Conservation (phyloP, 2,797 vertebrate genomes). For the Halcyon smyrnensis region DNA sequence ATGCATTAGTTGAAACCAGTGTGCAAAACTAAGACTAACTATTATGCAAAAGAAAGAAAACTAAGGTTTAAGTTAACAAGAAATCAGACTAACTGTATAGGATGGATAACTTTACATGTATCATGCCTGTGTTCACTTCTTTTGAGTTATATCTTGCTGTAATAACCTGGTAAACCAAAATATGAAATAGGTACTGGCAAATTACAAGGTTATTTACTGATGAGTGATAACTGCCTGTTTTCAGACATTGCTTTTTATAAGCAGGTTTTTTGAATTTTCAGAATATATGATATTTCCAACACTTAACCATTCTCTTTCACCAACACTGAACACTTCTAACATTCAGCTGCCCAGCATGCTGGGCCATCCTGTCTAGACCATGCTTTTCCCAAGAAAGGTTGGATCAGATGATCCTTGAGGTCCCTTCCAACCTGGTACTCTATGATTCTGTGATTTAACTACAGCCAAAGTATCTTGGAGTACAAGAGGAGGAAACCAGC, state of each 20-base stretch:
- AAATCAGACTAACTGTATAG: background rate
- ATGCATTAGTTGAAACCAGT: background rate
- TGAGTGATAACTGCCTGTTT: background rate
- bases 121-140: background rate
- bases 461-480: background rate
- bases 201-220: background rate
- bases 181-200: background rate
- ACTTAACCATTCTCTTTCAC: background rate
- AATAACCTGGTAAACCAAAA: background rate
- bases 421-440: background rate
- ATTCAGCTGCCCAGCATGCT: background rate
- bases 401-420: background rate
- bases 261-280: background rate
- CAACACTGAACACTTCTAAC: background rate
- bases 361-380: background rate
- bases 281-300: background rate
- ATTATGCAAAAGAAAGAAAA: background rate
- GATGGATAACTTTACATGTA: background rate
- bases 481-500: background rate
- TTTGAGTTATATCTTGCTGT: background rate
- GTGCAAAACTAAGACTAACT: background rate
- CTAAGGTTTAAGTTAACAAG: background rate
- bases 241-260: background rate
- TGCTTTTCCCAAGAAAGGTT: background rate
- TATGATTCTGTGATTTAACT: background rate